Conservation (phyloP, 2,888 invertebrate species). For the Griposia aprilina region DNA sequence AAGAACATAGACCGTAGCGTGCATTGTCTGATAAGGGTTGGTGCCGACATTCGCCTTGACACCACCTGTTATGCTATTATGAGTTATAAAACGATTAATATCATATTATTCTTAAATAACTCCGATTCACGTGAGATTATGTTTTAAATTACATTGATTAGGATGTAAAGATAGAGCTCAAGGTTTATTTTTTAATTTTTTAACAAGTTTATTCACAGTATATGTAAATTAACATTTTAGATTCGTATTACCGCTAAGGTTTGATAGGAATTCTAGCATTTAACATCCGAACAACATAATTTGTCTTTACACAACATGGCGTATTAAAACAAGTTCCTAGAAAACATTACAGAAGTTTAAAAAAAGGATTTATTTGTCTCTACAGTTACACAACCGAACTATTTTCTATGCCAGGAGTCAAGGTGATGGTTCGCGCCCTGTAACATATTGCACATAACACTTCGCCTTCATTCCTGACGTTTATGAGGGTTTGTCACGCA, state of each 20-base stretch:
- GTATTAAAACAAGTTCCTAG: not conserved
- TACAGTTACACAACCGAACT: not conserved
- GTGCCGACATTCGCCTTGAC: conserved; percentile 72
- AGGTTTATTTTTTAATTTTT: not conserved
- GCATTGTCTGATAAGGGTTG: conserved; percentile 62
- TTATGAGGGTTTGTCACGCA: conserved; percentile 64
- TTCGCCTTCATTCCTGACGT: conserved; percentile 25
- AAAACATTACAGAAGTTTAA: not conserved
- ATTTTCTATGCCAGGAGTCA: conserved; percentile 53
- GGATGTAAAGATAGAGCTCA: conserved; percentile 19
- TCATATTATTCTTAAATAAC: conserved; percentile 21
- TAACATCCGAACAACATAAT: not conserved
- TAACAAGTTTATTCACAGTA: not conserved
- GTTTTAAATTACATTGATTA: conserved; percentile 11
- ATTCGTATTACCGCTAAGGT: not conserved
- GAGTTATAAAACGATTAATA: conserved; percentile 24
- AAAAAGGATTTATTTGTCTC: not conserved
- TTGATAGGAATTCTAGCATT: not conserved
- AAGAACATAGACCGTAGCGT: conserved; percentile 46
- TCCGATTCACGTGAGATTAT: conserved; percentile 36
- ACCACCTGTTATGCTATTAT: conserved; percentile 58
- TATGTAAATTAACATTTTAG: not conserved
- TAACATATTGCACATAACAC: conserved; percentile 54
- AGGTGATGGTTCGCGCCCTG: conserved; percentile 64
- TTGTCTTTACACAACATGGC: not conserved